Percentiles rank a stretch among this genome's conserved stretches.
phyloP scores from a whole-genome alignment of 2,888 invertebrate genomes.

The Eurytoma adleriae region DNA sequence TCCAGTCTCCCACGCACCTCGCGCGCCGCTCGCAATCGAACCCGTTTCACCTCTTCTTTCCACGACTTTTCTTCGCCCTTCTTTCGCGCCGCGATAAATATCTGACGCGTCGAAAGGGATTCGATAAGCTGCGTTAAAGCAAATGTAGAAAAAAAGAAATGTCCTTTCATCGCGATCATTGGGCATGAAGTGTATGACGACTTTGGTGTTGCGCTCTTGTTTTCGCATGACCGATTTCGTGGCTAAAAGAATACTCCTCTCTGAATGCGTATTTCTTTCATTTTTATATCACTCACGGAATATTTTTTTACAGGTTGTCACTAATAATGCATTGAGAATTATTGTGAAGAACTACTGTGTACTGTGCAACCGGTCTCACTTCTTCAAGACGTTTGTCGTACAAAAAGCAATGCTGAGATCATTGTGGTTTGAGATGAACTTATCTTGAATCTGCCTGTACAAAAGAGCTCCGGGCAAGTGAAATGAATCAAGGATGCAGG shows the following conservation, averaged over 20 bases:
- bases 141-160: not conserved
- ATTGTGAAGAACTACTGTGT: constrained; percentile 38
- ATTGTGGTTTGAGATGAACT: constrained; percentile 57
- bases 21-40: constrained; percentile 64
- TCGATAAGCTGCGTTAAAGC: not conserved
- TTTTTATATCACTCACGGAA: not conserved
- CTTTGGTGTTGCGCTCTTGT: not conserved
- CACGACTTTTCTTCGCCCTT: constrained; percentile 49
- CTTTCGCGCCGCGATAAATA: constrained; percentile 64
- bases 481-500: constrained; percentile 29
- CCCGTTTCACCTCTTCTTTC: constrained; percentile 63
- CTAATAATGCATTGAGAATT: constrained; percentile 33
- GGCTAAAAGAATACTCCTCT: constrained; percentile 30
- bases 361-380: constrained; percentile 51
- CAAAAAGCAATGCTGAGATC: constrained; percentile 40
- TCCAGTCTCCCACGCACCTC: constrained; percentile 70
- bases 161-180: constrained; percentile 13
- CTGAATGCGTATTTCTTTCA: not conserved
- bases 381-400: constrained; percentile 50
- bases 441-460: constrained; percentile 60
- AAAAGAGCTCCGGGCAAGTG: constrained; percentile 48
- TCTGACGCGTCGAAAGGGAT: constrained; percentile 47
- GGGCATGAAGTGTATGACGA: not conserved
- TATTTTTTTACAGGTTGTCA: constrained; percentile 47
- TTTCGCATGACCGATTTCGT: constrained; percentile 24